A percentile compares a stretch with the other conserved stretches of the same genome.
Evolutionary conservation across 2,888 invertebrate species (phyloP).

Genomic region (Alcis repandata): DNA sequence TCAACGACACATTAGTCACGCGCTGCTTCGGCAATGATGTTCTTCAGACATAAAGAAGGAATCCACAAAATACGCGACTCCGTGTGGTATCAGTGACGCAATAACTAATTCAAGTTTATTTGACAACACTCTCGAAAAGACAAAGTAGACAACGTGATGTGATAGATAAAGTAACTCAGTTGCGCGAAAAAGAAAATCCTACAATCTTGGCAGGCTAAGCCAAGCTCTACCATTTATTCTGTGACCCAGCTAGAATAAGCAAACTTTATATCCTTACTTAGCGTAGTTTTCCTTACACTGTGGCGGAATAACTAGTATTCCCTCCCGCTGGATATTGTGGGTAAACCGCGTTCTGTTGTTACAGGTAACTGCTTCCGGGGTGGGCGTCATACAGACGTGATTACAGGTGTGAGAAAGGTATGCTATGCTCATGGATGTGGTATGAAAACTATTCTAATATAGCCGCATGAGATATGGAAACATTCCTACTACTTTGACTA

Average conservation of each 20-base stretch:
- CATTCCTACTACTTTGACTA: background rate
- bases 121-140: no score
- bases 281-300: constrained; percentile 2
- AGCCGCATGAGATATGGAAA: background rate
- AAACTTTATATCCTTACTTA: constrained; percentile 6
- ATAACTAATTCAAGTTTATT: no score
- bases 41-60: no score
- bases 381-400: constrained; percentile 24
- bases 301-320: constrained; percentile 11
- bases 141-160: no score
- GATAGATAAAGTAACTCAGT: background rate
- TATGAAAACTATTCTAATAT: background rate
- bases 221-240: background rate
- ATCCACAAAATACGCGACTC: no score
- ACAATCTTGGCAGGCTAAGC: background rate
- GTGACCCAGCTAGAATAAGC: constrained; percentile 2
- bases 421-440: constrained; percentile 16
- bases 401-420: background rate
- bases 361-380: constrained; percentile 48
- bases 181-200: constrained; percentile 3
- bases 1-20: no score
- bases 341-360: constrained; percentile 48
- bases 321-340: constrained; percentile 27
- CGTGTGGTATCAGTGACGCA: no score
- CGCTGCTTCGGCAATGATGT: no score